phyloP scores from a whole-genome alignment of 2,113 vertebrate genomes.

The Lates calcarifer region DNA sequence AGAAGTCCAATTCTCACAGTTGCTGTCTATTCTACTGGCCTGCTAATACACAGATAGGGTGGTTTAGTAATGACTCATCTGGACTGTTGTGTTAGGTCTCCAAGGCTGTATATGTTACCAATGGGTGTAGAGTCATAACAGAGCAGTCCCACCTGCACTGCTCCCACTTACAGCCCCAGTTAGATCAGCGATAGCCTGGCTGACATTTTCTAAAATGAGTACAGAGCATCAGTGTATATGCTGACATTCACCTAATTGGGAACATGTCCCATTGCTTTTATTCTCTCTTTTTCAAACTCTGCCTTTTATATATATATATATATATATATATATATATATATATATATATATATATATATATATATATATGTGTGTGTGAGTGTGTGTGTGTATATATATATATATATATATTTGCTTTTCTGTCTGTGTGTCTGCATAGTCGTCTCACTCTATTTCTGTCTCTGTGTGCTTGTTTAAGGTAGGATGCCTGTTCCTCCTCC shows the following conservation, averaged over 20 bases:
- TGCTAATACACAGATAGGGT: slow-evolving; percentile 38
- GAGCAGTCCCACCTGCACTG: slow-evolving; percentile 45
- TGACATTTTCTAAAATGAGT: slow-evolving; percentile 70
- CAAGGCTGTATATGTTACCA: slow-evolving; percentile 37
- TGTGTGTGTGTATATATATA: too few relatives aligned
- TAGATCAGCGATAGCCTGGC: slow-evolving; percentile 57
- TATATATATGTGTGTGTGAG: too few relatives aligned
- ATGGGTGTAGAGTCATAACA: slow-evolving; percentile 31
- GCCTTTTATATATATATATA: not conserved
- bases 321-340: not conserved
- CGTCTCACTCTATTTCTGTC: slow-evolving; percentile 21
- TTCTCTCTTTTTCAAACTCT: slow-evolving; percentile 34
- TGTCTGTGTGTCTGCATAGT: slow-evolving; percentile 18
- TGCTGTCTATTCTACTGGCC: slow-evolving; percentile 41
- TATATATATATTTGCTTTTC: not conserved
- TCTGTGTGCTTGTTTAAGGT: slow-evolving; percentile 31
- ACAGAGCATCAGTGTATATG: slow-evolving; percentile 39
- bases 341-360: not conserved
- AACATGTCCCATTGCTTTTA: slow-evolving; percentile 44
- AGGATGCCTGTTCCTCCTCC: not conserved
- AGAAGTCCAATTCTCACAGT: slow-evolving; percentile 63
- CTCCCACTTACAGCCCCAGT: slow-evolving; percentile 42
- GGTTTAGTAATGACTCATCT: slow-evolving; percentile 62
- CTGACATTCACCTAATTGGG: slow-evolving; percentile 70
- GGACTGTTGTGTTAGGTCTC: slow-evolving; percentile 36